Evolutionary conservation across 2,888 invertebrate species (phyloP).

Genomic region (Venusia cambrica): DNA sequence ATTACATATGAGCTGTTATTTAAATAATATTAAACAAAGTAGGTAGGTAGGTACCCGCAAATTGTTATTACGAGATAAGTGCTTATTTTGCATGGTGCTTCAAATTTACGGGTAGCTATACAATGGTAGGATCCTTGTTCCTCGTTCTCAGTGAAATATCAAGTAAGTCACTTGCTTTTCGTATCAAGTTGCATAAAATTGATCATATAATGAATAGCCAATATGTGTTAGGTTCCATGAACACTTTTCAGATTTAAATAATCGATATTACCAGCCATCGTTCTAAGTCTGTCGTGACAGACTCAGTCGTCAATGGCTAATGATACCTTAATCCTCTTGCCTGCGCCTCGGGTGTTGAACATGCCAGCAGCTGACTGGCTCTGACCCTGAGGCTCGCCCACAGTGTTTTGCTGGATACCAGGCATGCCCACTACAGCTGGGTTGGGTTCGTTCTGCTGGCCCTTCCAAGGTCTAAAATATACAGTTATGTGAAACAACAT

Average conservation of each 20-base stretch:
- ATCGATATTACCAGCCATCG: conserved; percentile 30
- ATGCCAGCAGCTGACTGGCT: conserved; percentile 65
- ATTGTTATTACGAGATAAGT: too few species aligned
- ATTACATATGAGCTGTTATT: conserved; percentile 70
- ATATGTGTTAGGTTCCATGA: neutral
- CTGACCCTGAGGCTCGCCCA: conserved; percentile 61
- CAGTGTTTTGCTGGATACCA: conserved; percentile 61
- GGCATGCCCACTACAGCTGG: conserved; percentile 70
- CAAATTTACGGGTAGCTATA: too few species aligned
- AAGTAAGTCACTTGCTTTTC: too few species aligned
- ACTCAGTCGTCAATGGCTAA: conserved; percentile 34
- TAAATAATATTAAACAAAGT: too few species aligned
- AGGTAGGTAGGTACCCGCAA: too few species aligned
- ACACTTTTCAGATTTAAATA: conserved; percentile 2
- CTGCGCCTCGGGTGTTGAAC: conserved; percentile 72
- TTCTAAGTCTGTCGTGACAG: conserved; percentile 9
- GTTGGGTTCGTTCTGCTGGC: conserved; percentile 71
- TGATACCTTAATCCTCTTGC: conserved; percentile 62
- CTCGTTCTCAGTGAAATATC: too few species aligned
- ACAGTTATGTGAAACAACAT: too few species aligned
- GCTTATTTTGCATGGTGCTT: too few species aligned
- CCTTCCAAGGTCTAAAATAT: conserved; percentile 67
- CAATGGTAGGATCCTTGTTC: too few species aligned
- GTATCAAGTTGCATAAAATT: too few species aligned
- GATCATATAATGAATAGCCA: too few species aligned